Percentiles rank a stretch among this genome's conserved stretches.
Evolutionary conservation across 92 coral and sea anemone species (phyloP).

Genomic region (Parazoanthus swiftii): DNA sequence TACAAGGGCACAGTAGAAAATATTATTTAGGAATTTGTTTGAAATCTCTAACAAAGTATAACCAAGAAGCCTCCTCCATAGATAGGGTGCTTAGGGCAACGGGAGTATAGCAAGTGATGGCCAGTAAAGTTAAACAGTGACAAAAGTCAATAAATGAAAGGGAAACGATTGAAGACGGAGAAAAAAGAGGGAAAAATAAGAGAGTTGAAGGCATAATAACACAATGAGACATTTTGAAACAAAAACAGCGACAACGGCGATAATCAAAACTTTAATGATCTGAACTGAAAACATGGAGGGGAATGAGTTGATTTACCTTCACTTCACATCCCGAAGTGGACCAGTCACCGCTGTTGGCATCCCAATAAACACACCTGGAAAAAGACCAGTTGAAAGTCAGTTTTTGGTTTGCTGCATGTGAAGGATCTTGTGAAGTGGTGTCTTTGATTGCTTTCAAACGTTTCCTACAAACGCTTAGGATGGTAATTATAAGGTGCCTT

Average conservation of each 20-base stretch:
- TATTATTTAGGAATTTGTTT: neutral
- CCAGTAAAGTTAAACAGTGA: neutral
- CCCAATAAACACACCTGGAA: constrained; percentile 83
- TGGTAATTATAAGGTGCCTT: no score
- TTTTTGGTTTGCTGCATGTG: no score
- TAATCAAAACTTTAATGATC: neutral
- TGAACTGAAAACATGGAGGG: neutral
- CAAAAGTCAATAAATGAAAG: neutral
- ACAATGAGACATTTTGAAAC: neutral
- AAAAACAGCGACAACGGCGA: neutral
- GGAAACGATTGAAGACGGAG: neutral
- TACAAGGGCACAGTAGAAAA: constrained; percentile 27
- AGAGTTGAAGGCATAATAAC: no score
- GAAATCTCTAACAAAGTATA: no score
- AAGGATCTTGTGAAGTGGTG: no score
- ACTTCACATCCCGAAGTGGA: constrained; percentile 79
- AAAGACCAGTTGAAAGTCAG: neutral
- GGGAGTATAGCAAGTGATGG: neutral
- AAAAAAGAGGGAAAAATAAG: no score
- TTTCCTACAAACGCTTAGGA: no score
- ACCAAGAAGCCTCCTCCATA: no score
- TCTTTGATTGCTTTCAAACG: no score
- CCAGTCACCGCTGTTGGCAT: constrained; percentile 68
- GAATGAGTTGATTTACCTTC: constrained; percentile 56
- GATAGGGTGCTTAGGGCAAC: no score